These are phyloP conservation scores for Nycticryphes semicollaris DNA, from an alignment of 2,113 vertebrate species.

Conservation along the genomic window DNA sequence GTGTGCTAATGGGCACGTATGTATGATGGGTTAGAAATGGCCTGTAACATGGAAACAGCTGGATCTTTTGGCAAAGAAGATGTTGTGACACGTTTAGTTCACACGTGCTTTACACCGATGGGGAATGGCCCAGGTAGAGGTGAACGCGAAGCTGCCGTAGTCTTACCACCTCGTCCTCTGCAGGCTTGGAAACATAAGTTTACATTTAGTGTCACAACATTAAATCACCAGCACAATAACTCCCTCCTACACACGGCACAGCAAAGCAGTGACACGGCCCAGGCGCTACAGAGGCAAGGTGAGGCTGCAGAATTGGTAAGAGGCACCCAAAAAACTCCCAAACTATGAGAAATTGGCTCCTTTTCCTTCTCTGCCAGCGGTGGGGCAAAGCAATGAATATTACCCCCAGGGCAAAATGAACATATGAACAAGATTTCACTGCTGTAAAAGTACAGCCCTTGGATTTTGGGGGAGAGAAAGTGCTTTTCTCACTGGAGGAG, in stretches of 20 bases:
- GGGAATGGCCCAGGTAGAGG: slow-evolving; percentile 66
- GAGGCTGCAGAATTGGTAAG: background rate
- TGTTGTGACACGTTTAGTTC: background rate
- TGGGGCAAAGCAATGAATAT: background rate
- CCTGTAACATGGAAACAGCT: slow-evolving; percentile 1
- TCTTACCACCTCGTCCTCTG: slow-evolving; percentile 97
- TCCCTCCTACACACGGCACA: background rate
- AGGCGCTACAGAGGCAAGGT: background rate
- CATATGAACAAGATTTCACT: background rate
- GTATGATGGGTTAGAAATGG: slow-evolving; percentile 19
- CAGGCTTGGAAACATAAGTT: slow-evolving; percentile 94
- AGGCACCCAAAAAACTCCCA: background rate
- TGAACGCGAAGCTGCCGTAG: slow-evolving; percentile 63
- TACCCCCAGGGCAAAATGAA: background rate
- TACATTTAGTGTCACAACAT: slow-evolving; percentile 80
- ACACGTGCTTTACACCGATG: slow-evolving; percentile 51
- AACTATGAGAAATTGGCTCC: rapidly evolving
- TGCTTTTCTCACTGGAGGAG: background rate
- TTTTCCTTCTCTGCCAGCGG: background rate
- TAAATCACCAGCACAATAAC: slow-evolving; percentile 34
- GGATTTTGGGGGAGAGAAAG: background rate
- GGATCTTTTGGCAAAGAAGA: slow-evolving; percentile 16
- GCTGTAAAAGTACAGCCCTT: background rate
- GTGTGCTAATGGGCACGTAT: background rate
- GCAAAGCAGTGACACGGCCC: background rate